These are phyloP conservation scores for Salvelinus sp. DNA, from an alignment of 2,113 vertebrate genomes.

Conservation along the genomic window DNA sequence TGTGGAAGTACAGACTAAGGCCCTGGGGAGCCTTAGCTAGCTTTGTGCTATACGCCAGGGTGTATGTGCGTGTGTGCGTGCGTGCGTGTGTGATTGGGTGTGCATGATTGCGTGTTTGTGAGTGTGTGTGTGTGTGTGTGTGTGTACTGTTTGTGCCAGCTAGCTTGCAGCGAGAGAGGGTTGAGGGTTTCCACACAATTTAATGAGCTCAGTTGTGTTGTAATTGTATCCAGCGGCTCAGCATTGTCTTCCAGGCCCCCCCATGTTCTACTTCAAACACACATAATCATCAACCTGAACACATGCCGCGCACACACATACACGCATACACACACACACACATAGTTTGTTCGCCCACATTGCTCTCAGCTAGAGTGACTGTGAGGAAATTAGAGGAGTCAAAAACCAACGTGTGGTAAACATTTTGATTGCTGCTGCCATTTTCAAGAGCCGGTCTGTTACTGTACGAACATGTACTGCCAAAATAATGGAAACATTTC, in stretches of 20 bases:
- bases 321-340: neutral
- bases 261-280: conserved; percentile 10
- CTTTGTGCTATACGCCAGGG: conserved; percentile 10
- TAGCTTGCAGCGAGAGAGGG: no score
- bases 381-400: neutral
- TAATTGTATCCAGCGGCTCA: conserved; percentile 46
- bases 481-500: no score
- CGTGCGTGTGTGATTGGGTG: no score
- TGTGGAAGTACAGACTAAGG: conserved; percentile 26
- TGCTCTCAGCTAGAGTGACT: conserved; percentile 1
- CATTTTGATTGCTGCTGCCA: neutral
- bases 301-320: neutral
- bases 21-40: neutral
- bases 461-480: neutral
- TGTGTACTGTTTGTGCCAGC: no score
- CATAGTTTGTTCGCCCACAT: neutral
- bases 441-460: neutral
- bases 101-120: neutral
- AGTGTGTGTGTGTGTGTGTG: no score
- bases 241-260: conserved; percentile 5
- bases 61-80: no score
- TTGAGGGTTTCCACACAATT: conserved; percentile 26
- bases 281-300: neutral
- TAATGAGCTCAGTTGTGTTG: conserved; percentile 29
- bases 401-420: neutral